These are phyloP conservation scores for Trichomalopsis sarcophagae DNA, from an alignment of 1,140 invertebrate genomes.

Conservation along the genomic window DNA sequence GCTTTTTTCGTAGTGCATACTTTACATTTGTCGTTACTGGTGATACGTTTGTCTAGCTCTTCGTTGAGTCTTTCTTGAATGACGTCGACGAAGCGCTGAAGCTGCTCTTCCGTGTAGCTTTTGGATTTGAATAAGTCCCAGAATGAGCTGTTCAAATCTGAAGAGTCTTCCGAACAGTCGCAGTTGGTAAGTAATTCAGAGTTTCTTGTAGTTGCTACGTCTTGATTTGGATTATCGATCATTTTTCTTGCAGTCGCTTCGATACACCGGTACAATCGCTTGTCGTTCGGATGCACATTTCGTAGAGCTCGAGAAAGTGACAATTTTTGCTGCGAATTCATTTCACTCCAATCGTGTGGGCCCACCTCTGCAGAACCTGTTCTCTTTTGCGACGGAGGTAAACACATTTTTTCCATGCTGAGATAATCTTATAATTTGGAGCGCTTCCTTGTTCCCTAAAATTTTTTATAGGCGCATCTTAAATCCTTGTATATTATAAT, in stretches of 20 bases:
- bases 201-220: background rate
- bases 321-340: background rate
- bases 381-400: too few species aligned
- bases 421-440: background rate
- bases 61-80: background rate
- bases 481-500: too few species aligned
- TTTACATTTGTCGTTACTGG: too few species aligned
- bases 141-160: background rate
- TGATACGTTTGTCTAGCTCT: background rate
- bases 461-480: too few species aligned
- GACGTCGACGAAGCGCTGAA: slow-evolving; percentile 1
- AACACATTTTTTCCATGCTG: background rate
- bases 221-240: background rate
- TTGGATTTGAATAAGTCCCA: background rate
- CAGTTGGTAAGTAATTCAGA: background rate
- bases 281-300: background rate
- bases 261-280: background rate
- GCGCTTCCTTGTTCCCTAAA: too few species aligned
- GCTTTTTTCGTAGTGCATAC: background rate
- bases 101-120: slow-evolving; percentile 5
- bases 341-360: background rate
- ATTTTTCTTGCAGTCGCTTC: background rate
- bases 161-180: background rate
- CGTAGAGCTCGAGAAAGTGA: background rate
- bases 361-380: background rate